These are phyloP conservation scores for Streptopelia turtur DNA, from an alignment of 2,797 vertebrate species.

Conservation along the genomic window DNA sequence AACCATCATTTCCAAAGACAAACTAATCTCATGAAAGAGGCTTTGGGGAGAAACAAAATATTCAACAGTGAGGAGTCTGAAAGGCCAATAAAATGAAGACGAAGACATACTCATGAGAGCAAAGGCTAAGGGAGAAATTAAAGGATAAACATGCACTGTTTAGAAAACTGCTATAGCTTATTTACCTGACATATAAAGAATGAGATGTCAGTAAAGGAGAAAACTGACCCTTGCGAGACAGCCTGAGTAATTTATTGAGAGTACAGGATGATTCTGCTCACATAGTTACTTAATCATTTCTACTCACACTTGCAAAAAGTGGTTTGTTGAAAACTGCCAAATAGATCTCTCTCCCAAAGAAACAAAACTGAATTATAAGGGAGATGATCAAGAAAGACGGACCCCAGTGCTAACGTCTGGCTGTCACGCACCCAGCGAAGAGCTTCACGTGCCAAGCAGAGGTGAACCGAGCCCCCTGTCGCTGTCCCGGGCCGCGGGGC, in stretches of 20 bases:
- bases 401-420: not conserved
- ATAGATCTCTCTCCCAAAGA: not conserved
- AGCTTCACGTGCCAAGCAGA: not conserved
- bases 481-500: not conserved
- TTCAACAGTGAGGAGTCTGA: not conserved
- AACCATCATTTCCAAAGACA: not conserved
- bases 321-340: not conserved
- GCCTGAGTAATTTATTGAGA: not conserved
- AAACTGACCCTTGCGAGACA: not conserved
- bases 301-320: not conserved
- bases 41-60: not conserved
- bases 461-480: not conserved
- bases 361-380: not conserved
- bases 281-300: constrained; percentile 19
- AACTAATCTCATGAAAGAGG: not conserved
- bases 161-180: not conserved
- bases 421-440: not conserved
- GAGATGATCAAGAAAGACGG: not conserved
- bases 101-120: not conserved
- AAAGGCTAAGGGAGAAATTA: not conserved
- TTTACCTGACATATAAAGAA: constrained; percentile 6
- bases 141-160: not conserved
- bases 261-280: not conserved
- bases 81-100: not conserved
- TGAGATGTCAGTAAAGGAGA: not conserved